Base-by-base conservation (phyloP, 2,797 vertebrate genomes). In the Gymnothorax javanicus region DNA sequence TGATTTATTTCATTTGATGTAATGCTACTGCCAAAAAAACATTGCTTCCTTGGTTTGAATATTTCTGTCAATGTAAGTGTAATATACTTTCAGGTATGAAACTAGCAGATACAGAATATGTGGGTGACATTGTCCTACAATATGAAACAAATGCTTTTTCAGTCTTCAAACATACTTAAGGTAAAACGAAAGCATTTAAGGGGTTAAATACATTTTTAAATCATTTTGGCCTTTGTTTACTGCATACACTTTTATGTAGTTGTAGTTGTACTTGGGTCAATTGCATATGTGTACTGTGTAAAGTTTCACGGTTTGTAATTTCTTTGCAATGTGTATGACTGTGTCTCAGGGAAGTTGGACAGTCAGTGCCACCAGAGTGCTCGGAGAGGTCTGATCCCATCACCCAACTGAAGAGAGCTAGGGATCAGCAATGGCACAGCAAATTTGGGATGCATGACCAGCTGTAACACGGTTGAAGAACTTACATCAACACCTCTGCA, bases 361-460 rank as follows among this genome's bases (percentile, higher is more conserved):
- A 91, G 93, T 27, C 96, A 96, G 92, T 94, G 96, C 91, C 96
- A 97, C 90, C 96, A 95, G 91, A 96, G 94, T 92, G 96, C 95
- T 8, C 96, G 96, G 95, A 96, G 96, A 92, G 96, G 95, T 90
- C 95, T 97, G 94, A 95, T 96, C 96, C 94, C 27, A 57, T n/a
- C n/a, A 13, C 50, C 50, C 15, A 52, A 20, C 17, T 52, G 23
- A 23, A 81, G 77, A 20, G 52, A 27, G 77, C 11, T 6, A 8
- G 17, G 73, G 73, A 50, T 12, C 15, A 43, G 33, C 3, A 33
- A 43, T 20, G 71, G 25, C 71, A 13, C 4, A 9, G 11, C 2
- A 12, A 71, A 33, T 43, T 73, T 67, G 62, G 23, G 62, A 67
- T n/a, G 11, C 20, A 4, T n/a, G n/a, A n/a, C 20, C 69, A 75